phyloP scores from a whole-genome alignment of 2,797 vertebrate genomes.

The Yasuhikotakia modesta region DNA sequence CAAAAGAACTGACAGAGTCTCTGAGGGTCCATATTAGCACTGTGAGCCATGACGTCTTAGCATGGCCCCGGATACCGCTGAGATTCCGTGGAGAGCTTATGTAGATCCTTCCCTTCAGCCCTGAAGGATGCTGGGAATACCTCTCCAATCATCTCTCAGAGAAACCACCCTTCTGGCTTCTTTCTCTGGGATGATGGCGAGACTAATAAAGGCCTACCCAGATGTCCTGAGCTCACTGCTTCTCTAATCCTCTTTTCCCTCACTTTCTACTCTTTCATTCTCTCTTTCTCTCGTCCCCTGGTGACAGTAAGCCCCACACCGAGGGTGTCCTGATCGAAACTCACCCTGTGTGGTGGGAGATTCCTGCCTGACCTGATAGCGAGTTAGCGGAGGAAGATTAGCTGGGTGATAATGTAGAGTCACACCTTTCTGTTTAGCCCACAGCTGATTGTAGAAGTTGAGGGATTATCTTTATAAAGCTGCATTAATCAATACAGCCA shows the following conservation, averaged over 20 bases:
- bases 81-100: slow-evolving; percentile 42
- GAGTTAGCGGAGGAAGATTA: slow-evolving; percentile 55
- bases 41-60: slow-evolving; percentile 36
- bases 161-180: slow-evolving; percentile 49
- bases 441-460: slow-evolving; percentile 49
- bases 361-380: slow-evolving; percentile 38
- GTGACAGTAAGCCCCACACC: slow-evolving; percentile 24
- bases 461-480: slow-evolving; percentile 54
- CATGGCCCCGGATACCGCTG: slow-evolving; percentile 18
- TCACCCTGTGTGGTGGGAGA: slow-evolving; percentile 5
- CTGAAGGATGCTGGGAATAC: slow-evolving; percentile 47
- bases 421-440: slow-evolving; percentile 53
- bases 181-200: slow-evolving; percentile 50
- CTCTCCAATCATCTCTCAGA: slow-evolving; percentile 48
- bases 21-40: slow-evolving; percentile 39
- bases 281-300: neutral
- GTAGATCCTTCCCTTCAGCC: slow-evolving; percentile 45
- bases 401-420: slow-evolving; percentile 47
- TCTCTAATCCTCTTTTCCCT: slow-evolving; percentile 59
- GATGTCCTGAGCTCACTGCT: slow-evolving; percentile 54
- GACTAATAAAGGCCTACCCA: slow-evolving; percentile 58
- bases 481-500: slow-evolving; percentile 44
- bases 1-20: slow-evolving; percentile 21
- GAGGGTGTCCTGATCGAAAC: slow-evolving; percentile 34
- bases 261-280: slow-evolving; percentile 28